phyloP scores from a whole-genome alignment of 2,113 vertebrate genomes.

The Oenanthe melanoleuca region DNA sequence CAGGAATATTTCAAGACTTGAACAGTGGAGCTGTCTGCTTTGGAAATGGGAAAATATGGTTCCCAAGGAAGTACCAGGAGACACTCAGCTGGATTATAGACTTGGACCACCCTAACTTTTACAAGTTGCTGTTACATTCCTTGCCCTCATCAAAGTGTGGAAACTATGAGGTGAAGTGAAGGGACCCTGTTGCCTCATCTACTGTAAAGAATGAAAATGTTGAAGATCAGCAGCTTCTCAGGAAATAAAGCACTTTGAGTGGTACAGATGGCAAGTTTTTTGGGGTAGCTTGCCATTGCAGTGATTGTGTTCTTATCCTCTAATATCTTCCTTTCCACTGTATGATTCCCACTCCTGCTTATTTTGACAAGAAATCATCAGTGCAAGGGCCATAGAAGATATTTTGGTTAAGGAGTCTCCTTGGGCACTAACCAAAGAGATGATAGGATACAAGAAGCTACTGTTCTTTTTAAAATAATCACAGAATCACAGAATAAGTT shows the following conservation, averaged over 20 bases:
- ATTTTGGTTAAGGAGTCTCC: background rate
- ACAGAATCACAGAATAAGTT: background rate
- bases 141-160: background rate
- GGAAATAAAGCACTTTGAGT: background rate
- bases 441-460: background rate
- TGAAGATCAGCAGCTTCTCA: background rate
- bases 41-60: background rate
- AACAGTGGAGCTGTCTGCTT: background rate
- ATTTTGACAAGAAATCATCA: background rate
- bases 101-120: background rate
- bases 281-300: background rate
- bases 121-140: background rate
- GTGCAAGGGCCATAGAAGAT: background rate
- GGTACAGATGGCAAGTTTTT: background rate
- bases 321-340: background rate
- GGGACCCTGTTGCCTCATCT: background rate
- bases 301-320: background rate
- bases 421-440: background rate
- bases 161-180: background rate
- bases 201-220: background rate
- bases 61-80: background rate
- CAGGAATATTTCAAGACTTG: background rate
- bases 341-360: background rate
- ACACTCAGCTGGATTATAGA: background rate
- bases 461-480: background rate